Evolutionary conservation across 2,888 invertebrate genomes (phyloP), one percentile per base, ranked within the genome.

Genomic region (Watsonalla binaria): DNA sequence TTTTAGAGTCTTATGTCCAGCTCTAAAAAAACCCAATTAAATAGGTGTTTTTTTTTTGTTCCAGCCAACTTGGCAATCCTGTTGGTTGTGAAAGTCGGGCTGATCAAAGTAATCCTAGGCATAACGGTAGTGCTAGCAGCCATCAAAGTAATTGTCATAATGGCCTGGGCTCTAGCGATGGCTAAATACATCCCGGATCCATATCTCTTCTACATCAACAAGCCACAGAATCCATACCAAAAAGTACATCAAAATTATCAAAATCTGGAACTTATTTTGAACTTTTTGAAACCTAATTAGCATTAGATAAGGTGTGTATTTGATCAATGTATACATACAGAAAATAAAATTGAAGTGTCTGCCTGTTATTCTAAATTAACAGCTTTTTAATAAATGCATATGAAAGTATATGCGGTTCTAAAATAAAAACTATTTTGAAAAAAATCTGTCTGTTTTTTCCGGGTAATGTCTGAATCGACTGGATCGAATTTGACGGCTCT

Each of bases 51-150:
- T 76, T 70, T n/a, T 68, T 86, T 80, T 87, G 84, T 89, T 89
- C 55, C 90, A 90, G 90, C 82, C 70, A 77, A 89, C 63, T 74
- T 89, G 55, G 80, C 78, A 58, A 81, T 87, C 55, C 51, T 85
- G 55, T 59, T 84, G 55, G 86, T 84, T 51, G 82, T 80, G 42
- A 86, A 86, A 78, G 74, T 84, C 56, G 90, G 88, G 45, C 75
- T 90, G 33, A 74, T 72, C 74, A 90, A 89, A 75, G 76, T 89
- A 53, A 62, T 81, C 54, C 57, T 87, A 60, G 87, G 78, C 54
- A 84, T 88, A 58, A 83, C 73, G 0, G 54, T 83, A 6, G 71
- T 82, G 6, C 57, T 87, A 46, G 78, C 78, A 6, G 68, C 69
- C 39, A 66, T 90, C 54, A 89, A 87, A 61, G 65, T 80, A 7